A percentile compares a stretch with the other conserved stretches of the same genome.
Evolutionary conservation across 2,888 invertebrate genomes (phyloP).

Genomic region (Hirtodrosophila cameraria): DNA sequence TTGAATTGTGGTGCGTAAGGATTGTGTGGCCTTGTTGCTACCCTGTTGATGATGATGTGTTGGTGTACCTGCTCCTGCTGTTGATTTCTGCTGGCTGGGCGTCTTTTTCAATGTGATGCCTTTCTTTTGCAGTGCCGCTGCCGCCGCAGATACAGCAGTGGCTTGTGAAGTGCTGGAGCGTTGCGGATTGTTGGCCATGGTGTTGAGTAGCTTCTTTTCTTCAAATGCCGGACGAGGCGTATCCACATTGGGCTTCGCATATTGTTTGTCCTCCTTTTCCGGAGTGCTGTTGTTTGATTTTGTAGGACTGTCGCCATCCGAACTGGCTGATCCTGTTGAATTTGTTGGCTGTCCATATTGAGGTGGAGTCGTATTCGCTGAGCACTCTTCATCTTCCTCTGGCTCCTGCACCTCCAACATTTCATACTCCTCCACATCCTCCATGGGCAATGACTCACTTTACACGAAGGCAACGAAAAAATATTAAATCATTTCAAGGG

Average conservation of each 20-base stretch:
- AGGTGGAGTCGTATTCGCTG: conserved; percentile 19
- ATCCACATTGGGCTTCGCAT: conserved; percentile 48
- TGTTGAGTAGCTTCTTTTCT: conserved; percentile 69
- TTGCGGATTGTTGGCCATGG: conserved; percentile 58
- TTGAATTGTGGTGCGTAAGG: conserved; percentile 73
- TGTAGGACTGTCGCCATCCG: conserved; percentile 80
- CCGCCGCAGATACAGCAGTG: conserved; percentile 51
- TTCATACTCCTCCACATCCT: conserved; percentile 82
- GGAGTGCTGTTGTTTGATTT: conserved; percentile 76
- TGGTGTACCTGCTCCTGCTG: neutral
- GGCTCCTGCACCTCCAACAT: conserved; percentile 83
- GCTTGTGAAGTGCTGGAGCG: conserved; percentile 35
- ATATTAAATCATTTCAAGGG: neutral
- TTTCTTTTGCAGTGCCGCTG: conserved; percentile 80
- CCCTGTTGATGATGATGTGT: conserved; percentile 13
- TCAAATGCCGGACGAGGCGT: conserved; percentile 63
- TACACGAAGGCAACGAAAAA: neutral
- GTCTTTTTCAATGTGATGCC: conserved; percentile 81
- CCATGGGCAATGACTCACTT: conserved; percentile 71
- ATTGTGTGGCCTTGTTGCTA: conserved; percentile 22
- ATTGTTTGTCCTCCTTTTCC: conserved; percentile 75
- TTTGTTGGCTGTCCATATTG: conserved; percentile 47
- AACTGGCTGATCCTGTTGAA: conserved; percentile 67
- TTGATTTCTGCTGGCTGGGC: conserved; percentile 14
- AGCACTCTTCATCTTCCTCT: conserved; percentile 74